Evolutionary conservation across 2,113 vertebrate species (phyloP).

Genomic region (Dasyurus viverrinus): DNA sequence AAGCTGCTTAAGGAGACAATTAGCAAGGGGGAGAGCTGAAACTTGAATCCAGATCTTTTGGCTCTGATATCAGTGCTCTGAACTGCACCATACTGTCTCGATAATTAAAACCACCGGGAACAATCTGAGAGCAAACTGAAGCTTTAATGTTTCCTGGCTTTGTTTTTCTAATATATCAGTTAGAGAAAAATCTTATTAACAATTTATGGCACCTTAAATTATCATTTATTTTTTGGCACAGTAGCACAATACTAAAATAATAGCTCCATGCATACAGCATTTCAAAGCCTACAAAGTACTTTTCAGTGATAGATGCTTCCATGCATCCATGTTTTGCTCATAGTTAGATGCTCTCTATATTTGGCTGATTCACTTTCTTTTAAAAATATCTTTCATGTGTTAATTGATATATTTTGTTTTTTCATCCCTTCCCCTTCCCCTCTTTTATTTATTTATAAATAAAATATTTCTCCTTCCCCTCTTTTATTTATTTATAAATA

Average conservation of each 20-base stretch:
- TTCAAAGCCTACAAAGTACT: background rate
- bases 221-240: constrained; percentile 21
- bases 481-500: no score
- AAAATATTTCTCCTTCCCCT: background rate
- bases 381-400: background rate
- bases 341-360: background rate
- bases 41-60: background rate
- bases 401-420: background rate
- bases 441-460: background rate
- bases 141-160: constrained; percentile 13
- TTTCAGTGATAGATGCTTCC: background rate
- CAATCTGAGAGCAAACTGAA: constrained; percentile 16
- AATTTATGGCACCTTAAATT: constrained; percentile 25
- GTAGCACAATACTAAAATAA: background rate
- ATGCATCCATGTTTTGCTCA: background rate
- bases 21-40: background rate
- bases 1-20: background rate
- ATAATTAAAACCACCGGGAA: constrained; percentile 37
- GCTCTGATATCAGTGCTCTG: background rate
- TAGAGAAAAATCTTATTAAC: constrained; percentile 35
- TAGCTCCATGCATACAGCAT: background rate
- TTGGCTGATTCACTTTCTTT: background rate
- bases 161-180: constrained; percentile 47
- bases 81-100: background rate
- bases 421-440: background rate